phyloP scores from a whole-genome alignment of 2,797 vertebrate species.

The Tadarida brasiliensis region DNA sequence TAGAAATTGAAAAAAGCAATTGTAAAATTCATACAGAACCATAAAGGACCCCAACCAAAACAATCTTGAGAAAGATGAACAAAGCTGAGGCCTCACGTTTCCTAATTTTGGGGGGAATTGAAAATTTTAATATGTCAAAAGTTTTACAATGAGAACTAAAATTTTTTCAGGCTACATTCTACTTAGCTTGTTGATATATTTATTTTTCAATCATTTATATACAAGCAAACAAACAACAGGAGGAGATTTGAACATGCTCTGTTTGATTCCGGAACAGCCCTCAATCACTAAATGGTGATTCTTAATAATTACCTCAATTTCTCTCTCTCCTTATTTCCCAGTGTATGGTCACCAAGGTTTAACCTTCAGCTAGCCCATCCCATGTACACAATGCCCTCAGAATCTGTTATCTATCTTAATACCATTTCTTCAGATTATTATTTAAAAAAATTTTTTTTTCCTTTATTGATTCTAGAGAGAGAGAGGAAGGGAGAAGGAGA shows the following conservation, averaged over 20 bases:
- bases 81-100: too few species aligned
- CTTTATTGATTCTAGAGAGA: too few species aligned
- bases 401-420: background rate
- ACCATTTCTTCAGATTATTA: constrained; percentile 26
- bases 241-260: background rate
- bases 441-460: too few species aligned
- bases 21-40: too few species aligned
- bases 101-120: too few species aligned
- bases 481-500: too few species aligned
- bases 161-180: background rate
- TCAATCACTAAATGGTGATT: background rate
- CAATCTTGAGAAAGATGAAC: too few species aligned
- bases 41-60: too few species aligned
- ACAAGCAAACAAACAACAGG: background rate
- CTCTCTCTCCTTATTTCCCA: constrained; percentile 11
- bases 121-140: background rate
- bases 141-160: background rate
- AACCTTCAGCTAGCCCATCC: background rate
- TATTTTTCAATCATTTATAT: background rate
- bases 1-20: too few species aligned
- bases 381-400: background rate
- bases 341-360: background rate
- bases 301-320: background rate
- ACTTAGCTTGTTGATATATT: background rate
- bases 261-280: background rate